Evolutionary conservation across 23 tunicate species (phyloP).

Genomic region (Oikopleura albicans): DNA sequence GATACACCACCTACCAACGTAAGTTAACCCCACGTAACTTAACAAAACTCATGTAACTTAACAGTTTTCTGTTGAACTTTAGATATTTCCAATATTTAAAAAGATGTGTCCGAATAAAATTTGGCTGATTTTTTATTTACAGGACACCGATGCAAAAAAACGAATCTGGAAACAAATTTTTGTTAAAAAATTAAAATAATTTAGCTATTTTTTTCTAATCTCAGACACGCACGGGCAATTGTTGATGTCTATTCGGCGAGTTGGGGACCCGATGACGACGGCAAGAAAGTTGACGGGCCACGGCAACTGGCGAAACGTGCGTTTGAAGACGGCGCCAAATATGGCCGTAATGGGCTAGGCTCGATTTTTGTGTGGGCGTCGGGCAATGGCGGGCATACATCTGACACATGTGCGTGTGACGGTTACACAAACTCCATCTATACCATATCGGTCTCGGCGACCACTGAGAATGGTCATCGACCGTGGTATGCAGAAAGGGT

Average conservation of each 20-base stretch:
- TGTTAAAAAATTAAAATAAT: too few species aligned
- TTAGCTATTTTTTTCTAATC: too few species aligned
- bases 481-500: constrained; percentile 96
- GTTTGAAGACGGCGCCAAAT: constrained; percentile 34
- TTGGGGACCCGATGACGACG: constrained; percentile 99
- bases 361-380: constrained; percentile 98
- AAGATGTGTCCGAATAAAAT: too few species aligned
- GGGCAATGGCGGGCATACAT: constrained; percentile 77
- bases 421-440: constrained; percentile 88
- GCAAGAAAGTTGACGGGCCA: constrained; percentile 87
- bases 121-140: too few species aligned
- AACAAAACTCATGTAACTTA: too few species aligned
- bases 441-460: constrained; percentile 32
- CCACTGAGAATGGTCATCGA: constrained; percentile 27
- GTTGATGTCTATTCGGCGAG: constrained; percentile 82
- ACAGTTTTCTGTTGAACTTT: too few species aligned
- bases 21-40: too few species aligned
- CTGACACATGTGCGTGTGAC: constrained; percentile 84
- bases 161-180: too few species aligned
- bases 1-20: too few species aligned
- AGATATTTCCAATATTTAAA: too few species aligned
- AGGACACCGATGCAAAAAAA: too few species aligned
- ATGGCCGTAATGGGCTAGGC: constrained; percentile 68
- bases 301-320: constrained; percentile 51
- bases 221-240: constrained; percentile 23